Evolutionary conservation across 2,888 invertebrate genomes (phyloP).

Genomic region (Cerastoderma edule): DNA sequence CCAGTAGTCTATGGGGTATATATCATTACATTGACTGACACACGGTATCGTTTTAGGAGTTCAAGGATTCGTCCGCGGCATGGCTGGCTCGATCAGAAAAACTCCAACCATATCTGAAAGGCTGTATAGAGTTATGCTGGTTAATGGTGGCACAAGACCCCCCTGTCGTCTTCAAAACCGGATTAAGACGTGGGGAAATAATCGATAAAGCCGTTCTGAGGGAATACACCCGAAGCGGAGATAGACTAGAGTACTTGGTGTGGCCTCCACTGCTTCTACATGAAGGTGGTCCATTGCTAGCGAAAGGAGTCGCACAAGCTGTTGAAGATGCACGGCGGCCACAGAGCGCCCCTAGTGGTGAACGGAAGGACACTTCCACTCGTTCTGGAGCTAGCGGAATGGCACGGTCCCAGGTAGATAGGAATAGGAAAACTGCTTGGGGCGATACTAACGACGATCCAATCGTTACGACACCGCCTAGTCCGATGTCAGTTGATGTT

Average conservation of each 20-base stretch:
- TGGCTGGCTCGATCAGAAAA: background rate
- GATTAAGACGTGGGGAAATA: background rate
- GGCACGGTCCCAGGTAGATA: too few species aligned
- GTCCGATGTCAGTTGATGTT: too few species aligned
- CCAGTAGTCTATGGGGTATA: background rate
- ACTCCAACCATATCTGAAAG: background rate
- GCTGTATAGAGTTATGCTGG: slow-evolving; percentile 23
- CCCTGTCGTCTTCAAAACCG: background rate
- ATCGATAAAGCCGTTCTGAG: background rate
- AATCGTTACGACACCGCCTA: too few species aligned
- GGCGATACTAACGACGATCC: too few species aligned
- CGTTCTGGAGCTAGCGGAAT: too few species aligned
- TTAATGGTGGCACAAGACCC: slow-evolving; percentile 22
- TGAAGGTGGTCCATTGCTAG: slow-evolving; percentile 6
- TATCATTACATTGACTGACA: background rate
- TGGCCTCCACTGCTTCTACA: slow-evolving; percentile 16
- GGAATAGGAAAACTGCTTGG: background rate
- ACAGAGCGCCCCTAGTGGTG: background rate
- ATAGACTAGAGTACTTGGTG: slow-evolving; percentile 5
- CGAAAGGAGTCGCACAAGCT: slow-evolving; percentile 20
- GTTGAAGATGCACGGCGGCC: background rate
- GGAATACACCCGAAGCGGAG: slow-evolving; percentile 11
- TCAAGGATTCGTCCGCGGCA: too few species aligned
- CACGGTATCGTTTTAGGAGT: background rate
- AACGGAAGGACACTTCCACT: too few species aligned